Base-by-base conservation (phyloP, 2,797 vertebrate genomes). In the Novumbra hubbsi region DNA sequence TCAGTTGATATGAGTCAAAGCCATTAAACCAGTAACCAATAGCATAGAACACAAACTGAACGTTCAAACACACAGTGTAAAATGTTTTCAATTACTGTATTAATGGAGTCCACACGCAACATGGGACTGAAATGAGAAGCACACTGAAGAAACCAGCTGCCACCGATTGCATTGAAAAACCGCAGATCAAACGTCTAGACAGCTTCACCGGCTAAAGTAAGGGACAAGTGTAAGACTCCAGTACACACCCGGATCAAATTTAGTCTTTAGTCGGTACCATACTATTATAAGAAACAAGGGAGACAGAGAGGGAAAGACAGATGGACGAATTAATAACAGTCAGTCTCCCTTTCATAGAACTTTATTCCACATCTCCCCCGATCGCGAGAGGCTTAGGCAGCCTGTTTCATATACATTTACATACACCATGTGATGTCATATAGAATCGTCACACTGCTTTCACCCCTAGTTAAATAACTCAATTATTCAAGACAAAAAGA, bases 361-460 rank as follows among this genome's bases (percentile, higher is more conserved):
- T 94, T 94, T 94, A 94, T 93, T 93, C 90, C 89, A 92, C 92
- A 92, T 86, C 87, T 80, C 85, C 87, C 81, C 55, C 55, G 24
- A 84, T 83, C 79, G 79, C 86, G 85, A 83, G 86, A 86, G 84
- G 86, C 86, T 82, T 60, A 82, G 84, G 84, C 80, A 86, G 91
- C 93, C 94, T 93, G 88, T 83, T 94, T 95, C 95, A 95, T 94
- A 95, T 91, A 91, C 96, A 96, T 96, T 95, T 95, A 98, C 94
- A 97, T 92, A 94, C 92, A 92, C 92, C 92, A 91, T 91, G 91
- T 90, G 92, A 93, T 84, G 86, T 90, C 83, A 45, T 45, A 45
- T 11, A 45, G 41, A 45, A 45, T 14, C 41, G 9, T 45, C 83
- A 82, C 73, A 70, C 80, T 14, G 79, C 73, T 82, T 88, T 80